Evolutionary conservation across 1,140 invertebrate species (phyloP), one percentile per base, ranked within the genome.

Genomic region (Drosophila aff.): DNA sequence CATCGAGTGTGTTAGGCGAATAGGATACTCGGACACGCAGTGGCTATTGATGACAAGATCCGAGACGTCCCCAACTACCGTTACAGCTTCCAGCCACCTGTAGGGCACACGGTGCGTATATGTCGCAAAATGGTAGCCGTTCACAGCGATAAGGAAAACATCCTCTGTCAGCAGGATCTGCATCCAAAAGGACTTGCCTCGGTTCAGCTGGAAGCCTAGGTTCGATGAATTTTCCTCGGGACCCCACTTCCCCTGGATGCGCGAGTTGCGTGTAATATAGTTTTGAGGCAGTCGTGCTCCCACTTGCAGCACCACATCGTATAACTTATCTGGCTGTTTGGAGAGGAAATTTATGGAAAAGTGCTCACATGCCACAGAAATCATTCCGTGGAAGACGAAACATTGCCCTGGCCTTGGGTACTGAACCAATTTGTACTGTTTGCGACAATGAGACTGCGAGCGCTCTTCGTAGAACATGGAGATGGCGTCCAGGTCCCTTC

Each of bases 291-390:
- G 91, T 26, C 96, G 95, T 3, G 95, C 95, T 83, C 97, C 97
- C 59, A 98, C 95, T 90, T 97, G 96, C 21, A 98, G 93, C 1
- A 95, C 95, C 59, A 97, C 94, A 80, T 97, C 96, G n/a, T 18
- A 43, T 1, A 23, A 1, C 13, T 77, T 4, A 7, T 10, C 26
- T 26, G 52, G 43, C 18, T 15, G 18, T 5, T 60, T 40, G 0
- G 63, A 44, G 3, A 79, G 11, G 46, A 90, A 90, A 10, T 90
- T 68, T 0, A 90, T 82, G 15, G 50, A 47, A 46, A 90, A 90
- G 52, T 90, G 60, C 49, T 90, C 85, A 40, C 85, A 90, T n/a
- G 60, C 68, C 10, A 4, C 33, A 1, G 67, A 49, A 15, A 90
- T 74, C 21, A 82, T 31, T 16, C 85, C 85, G 47, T 85, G 82